A percentile compares a stretch with the other conserved stretches of the same genome.
Conservation (phyloP, 2,113 vertebrate species). For the Corvus moneduloides region DNA sequence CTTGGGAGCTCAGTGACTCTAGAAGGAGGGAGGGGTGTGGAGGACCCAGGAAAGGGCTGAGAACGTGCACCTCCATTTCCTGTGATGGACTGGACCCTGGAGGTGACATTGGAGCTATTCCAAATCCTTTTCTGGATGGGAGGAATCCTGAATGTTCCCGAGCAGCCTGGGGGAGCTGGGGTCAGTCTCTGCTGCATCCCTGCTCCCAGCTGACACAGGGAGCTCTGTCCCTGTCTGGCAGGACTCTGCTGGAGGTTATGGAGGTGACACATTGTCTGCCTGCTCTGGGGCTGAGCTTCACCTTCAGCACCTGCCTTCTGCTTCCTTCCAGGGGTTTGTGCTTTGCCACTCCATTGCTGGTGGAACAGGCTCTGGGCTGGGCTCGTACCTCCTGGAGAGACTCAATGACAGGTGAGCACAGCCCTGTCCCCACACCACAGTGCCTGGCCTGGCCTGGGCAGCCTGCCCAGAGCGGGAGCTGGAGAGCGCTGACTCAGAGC, state of each 20-base stretch:
- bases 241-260: neutral
- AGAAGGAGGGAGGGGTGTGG: neutral
- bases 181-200: neutral
- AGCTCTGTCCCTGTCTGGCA: neutral
- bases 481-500: conserved; percentile 55
- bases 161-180: neutral
- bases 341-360: conserved; percentile 98
- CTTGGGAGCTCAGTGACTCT: neutral
- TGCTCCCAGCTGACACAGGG: neutral
- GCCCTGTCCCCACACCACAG: neutral
- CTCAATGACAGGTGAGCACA: conserved; percentile 91
- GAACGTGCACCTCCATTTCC: accelerated
- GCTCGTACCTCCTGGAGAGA: conserved; percentile 94
- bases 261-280: neutral
- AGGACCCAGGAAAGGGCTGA: neutral
- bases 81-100: accelerated
- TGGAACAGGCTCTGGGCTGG: conserved; percentile 94
- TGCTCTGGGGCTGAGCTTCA: neutral
- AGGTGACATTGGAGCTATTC: neutral
- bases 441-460: neutral
- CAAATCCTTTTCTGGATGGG: neutral
- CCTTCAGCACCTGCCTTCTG: neutral
- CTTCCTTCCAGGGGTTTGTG: conserved; percentile 87
- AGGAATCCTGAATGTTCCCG: neutral
- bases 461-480: neutral